Evolutionary conservation across 2,113 vertebrate species (phyloP).

Genomic region (Camelus dromedarius): DNA sequence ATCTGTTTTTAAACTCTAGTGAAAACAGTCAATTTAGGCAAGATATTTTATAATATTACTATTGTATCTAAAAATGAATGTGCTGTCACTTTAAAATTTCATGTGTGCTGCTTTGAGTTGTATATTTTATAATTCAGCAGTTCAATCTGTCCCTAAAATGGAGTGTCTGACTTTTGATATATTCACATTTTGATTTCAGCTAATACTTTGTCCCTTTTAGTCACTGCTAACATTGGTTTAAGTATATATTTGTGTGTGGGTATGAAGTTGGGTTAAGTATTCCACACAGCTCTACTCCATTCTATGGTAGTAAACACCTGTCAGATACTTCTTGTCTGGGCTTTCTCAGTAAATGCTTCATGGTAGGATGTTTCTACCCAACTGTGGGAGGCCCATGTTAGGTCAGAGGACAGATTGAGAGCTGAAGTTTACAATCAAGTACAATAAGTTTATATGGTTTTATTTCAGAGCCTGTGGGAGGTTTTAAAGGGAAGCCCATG

Average conservation of each 20-base stretch:
- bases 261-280: not conserved
- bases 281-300: not conserved
- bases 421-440: not conserved
- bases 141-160: conserved; percentile 21
- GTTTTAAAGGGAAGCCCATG: not conserved
- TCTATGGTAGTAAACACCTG: not conserved
- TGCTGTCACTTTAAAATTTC: conserved; percentile 43
- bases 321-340: not conserved
- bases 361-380: not conserved
- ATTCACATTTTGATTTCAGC: conserved; percentile 51
- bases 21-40: not conserved
- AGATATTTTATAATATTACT: conserved; percentile 42
- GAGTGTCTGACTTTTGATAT: conserved; percentile 8
- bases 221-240: not conserved
- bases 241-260: not conserved
- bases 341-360: not conserved
- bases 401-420: not conserved
- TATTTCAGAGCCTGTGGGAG: not conserved
- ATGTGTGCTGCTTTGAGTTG: not conserved
- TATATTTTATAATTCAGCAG: conserved; percentile 21
- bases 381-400: not conserved
- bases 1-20: conserved; percentile 35
- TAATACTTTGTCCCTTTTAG: not conserved
- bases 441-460: not conserved
- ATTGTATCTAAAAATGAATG: conserved; percentile 1